These are phyloP conservation scores for Eolophus roseicapilla DNA, from an alignment of 2,113 vertebrate genomes.

Conservation along the genomic window DNA sequence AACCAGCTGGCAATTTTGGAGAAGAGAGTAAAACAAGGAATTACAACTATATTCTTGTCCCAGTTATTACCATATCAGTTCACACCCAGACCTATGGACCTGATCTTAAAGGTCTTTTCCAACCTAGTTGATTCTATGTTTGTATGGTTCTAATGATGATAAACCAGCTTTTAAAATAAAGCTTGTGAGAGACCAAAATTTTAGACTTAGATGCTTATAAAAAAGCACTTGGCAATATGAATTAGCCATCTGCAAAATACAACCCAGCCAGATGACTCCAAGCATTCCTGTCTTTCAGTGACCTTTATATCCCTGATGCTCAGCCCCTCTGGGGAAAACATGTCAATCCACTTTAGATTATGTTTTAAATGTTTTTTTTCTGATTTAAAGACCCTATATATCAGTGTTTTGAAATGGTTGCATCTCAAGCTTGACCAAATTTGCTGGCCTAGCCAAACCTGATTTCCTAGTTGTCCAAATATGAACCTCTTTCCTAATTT, in stretches of 20 bases:
- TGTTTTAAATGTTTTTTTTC: neutral
- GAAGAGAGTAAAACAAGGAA: neutral
- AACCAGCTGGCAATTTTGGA: neutral
- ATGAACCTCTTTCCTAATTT: accelerated
- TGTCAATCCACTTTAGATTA: neutral
- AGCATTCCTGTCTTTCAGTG: neutral
- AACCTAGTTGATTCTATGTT: neutral
- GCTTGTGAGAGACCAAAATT: neutral
- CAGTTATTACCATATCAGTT: neutral
- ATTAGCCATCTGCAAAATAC: neutral
- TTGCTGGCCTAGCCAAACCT: neutral
- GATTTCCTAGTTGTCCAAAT: accelerated
- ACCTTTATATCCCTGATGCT: neutral
- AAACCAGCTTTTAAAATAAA: neutral
- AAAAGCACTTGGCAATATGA: neutral
- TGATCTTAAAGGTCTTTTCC: neutral
- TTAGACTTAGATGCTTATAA: neutral
- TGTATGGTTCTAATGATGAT: neutral
- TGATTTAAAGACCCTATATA: neutral
- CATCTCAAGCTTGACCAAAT: neutral
- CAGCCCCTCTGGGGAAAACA: neutral
- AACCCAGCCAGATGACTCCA: neutral
- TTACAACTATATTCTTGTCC: no score
- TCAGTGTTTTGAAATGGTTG: neutral
- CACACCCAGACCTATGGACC: neutral